Percentiles rank a stretch among this genome's conserved stretches.
These are phyloP conservation scores for Okamejei kenojei DNA, from an alignment of 2,797 vertebrate species.

Conservation along the genomic window DNA sequence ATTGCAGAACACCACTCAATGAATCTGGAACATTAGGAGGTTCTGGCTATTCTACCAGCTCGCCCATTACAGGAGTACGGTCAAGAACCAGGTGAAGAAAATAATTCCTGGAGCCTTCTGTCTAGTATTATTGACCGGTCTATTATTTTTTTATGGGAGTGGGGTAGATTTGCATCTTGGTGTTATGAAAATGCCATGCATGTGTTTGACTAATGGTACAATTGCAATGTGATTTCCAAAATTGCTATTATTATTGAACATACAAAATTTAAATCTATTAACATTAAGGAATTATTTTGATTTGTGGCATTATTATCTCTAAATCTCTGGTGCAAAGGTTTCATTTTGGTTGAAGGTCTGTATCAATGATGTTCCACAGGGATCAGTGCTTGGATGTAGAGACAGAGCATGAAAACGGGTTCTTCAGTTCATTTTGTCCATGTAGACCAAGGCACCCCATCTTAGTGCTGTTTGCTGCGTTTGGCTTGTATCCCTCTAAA, in stretches of 20 bases:
- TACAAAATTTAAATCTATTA: neutral
- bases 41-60: constrained; percentile 72
- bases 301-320: too few species aligned
- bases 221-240: neutral
- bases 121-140: neutral
- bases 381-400: too few species aligned
- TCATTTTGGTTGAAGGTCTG: too few species aligned
- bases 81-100: constrained; percentile 74
- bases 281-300: neutral
- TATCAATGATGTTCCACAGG: too few species aligned
- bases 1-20: constrained; percentile 82
- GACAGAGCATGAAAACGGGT: too few species aligned
- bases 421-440: too few species aligned
- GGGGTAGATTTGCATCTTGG: neutral
- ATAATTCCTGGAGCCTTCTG: neutral
- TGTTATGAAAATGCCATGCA: too few species aligned
- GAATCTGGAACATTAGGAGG: constrained; percentile 76
- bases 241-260: neutral
- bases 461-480: too few species aligned
- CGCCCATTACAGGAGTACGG: constrained; percentile 82
- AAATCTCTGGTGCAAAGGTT: too few species aligned
- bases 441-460: too few species aligned
- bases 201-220: neutral
- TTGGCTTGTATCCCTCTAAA: too few species aligned
- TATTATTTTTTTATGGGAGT: too few species aligned